phyloP scores from a whole-genome alignment of 2,113 vertebrate genomes.

The Amia ocellicauda region DNA sequence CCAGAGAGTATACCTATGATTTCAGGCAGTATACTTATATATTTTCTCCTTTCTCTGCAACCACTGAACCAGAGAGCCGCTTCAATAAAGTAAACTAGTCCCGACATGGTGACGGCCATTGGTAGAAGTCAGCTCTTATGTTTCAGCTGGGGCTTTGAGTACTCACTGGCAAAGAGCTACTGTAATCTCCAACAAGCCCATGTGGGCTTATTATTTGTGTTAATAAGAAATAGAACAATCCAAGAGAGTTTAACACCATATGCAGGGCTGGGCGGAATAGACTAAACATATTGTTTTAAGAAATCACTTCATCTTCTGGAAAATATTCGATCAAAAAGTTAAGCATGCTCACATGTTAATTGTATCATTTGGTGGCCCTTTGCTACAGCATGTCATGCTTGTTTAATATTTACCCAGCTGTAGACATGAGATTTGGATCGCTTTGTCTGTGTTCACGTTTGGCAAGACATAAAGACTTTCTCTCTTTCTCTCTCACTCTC shows the following conservation, averaged over 20 bases:
- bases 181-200: constrained; percentile 25
- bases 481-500: too few species aligned
- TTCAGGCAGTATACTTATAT: too few species aligned
- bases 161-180: constrained; percentile 5
- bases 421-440: constrained; percentile 22
- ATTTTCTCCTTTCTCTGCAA: too few species aligned
- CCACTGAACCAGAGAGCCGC: constrained; percentile 23
- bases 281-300: constrained; percentile 6
- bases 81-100: constrained; percentile 49
- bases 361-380: constrained; percentile 22
- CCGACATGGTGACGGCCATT: not conserved
- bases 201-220: constrained; percentile 19
- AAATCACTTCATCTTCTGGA: constrained; percentile 19
- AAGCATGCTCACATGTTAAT: constrained; percentile 26
- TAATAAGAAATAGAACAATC: too few species aligned
- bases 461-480: too few species aligned
- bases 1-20: too few species aligned
- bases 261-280: not conserved
- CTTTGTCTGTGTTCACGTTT: not conserved
- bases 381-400: constrained; percentile 2
- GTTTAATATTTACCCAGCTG: constrained; percentile 20
- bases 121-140: too few species aligned
- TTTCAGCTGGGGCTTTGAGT: too few species aligned
- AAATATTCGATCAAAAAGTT: constrained; percentile 21
- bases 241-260: too few species aligned